A percentile compares a stretch with the other conserved stretches of the same genome.
phyloP scores from a whole-genome alignment of 1,140 invertebrate genomes.

The Leptinotarsa undecemlineata region DNA sequence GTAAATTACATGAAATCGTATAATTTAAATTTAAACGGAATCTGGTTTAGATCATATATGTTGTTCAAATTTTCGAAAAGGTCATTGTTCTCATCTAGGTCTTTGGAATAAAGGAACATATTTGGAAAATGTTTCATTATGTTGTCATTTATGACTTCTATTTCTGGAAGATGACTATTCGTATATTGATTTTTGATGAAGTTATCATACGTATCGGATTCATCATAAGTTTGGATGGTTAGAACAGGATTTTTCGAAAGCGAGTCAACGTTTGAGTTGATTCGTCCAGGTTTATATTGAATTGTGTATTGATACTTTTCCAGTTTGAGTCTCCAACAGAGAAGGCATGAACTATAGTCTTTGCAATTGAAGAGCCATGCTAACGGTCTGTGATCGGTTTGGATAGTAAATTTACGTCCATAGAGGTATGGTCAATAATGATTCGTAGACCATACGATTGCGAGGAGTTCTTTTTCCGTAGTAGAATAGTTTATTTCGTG shows the following conservation, averaged over 20 bases:
- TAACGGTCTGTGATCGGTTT: no score
- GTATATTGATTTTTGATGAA: conserved; percentile 47
- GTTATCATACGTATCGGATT: conserved; percentile 38
- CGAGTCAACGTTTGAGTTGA: conserved; percentile 54
- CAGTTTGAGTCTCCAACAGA: conserved; percentile 56
- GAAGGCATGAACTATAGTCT: conserved; percentile 53
- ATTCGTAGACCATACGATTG: no score
- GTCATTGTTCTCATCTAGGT: conserved; percentile 44
- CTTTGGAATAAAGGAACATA: conserved; percentile 41
- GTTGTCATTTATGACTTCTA: conserved; percentile 41
- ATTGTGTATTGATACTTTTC: conserved; percentile 58
- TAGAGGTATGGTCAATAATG: no score
- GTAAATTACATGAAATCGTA: conserved; percentile 30
- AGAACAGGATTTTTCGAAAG: conserved; percentile 35
- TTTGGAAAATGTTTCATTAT: conserved; percentile 38
- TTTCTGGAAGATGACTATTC: conserved; percentile 34
- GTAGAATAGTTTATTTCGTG: conserved; percentile 14
- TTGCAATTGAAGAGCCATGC: conserved; percentile 46
- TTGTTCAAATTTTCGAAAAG: conserved; percentile 34
- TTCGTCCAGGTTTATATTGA: conserved; percentile 53
- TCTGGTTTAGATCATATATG: conserved; percentile 32
- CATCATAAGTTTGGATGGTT: conserved; percentile 6
- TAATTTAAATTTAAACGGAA: conserved; percentile 27
- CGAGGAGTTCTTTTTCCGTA: no score
- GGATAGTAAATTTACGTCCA: no score